Evolutionary conservation across 1,140 invertebrate genomes (phyloP).

Genomic region (Acromyrmex charruanus): DNA sequence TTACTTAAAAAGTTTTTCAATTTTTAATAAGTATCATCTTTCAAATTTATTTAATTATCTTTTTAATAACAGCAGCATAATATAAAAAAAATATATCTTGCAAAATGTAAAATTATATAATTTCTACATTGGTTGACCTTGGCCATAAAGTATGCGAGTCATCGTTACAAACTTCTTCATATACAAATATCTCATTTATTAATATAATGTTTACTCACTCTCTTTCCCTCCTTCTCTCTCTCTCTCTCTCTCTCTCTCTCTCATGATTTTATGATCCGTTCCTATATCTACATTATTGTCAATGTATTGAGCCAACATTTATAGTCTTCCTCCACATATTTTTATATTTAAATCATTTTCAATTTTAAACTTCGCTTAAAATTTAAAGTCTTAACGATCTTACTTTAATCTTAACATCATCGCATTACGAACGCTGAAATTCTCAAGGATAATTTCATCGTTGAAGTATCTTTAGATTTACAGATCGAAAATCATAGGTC

Average conservation of each 20-base stretch:
- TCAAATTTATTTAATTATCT: too few species aligned
- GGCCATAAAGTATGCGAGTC: neutral
- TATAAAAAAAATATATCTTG: neutral
- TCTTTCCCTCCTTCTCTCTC: neutral
- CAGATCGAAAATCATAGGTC: neutral
- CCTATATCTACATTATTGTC: constrained; percentile 2
- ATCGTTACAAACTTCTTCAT: neutral
- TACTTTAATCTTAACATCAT: neutral
- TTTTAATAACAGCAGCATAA: neutral
- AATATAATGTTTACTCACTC: neutral
- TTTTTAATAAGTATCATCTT: neutral
- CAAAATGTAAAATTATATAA: neutral
- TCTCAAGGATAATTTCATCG: neutral
- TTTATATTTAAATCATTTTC: constrained; percentile 4
- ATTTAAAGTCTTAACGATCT: neutral
- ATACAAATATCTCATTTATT: neutral
- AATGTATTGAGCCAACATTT: neutral
- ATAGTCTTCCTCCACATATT: neutral
- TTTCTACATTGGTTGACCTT: neutral
- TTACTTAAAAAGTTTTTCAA: neutral
- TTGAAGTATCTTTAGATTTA: constrained; percentile 6
- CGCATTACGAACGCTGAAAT: neutral
- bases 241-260: neutral
- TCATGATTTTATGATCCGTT: constrained; percentile 18
- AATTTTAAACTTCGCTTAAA: constrained; percentile 22